A percentile compares a stretch with the other conserved stretches of the same genome.
These are phyloP conservation scores for Acanthosepion pharaonis DNA, from an alignment of 2,888 invertebrate species.

Conservation along the genomic window DNA sequence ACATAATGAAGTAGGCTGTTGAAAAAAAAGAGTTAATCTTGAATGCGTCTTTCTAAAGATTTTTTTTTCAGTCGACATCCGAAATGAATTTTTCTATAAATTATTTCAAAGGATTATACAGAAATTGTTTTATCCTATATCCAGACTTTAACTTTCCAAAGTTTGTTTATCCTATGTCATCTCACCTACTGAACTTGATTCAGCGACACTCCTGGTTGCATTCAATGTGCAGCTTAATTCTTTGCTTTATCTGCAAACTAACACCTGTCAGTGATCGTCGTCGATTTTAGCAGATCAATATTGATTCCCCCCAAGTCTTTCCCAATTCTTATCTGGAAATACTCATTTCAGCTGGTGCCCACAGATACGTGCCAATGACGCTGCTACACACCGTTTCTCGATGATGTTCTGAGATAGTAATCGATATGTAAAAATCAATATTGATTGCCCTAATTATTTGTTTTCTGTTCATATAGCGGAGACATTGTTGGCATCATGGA, in stretches of 20 bases:
- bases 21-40: too few relatives aligned
- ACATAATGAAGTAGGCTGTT: too few relatives aligned
- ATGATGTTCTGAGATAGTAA: not conserved
- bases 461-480: not conserved
- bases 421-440: not conserved
- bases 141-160: too few relatives aligned
- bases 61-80: too few relatives aligned
- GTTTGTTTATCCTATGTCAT: too few relatives aligned
- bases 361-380: not conserved
- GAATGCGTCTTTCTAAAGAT: too few relatives aligned
- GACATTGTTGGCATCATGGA: too few relatives aligned
- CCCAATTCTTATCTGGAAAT: not conserved
- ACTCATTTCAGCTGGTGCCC: not conserved
- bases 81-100: too few relatives aligned
- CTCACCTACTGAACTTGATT: too few relatives aligned
- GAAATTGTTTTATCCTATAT: too few relatives aligned
- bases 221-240: not conserved
- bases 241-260: not conserved
- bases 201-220: too few relatives aligned
- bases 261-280: not conserved
- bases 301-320: not conserved
- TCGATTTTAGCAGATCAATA: not conserved
- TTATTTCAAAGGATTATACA: too few relatives aligned
- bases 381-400: not conserved
- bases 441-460: not conserved